Evolutionary conservation across 2,888 invertebrate species (phyloP), one percentile per base, ranked within the genome.

Genomic region (Thera britannica): DNA sequence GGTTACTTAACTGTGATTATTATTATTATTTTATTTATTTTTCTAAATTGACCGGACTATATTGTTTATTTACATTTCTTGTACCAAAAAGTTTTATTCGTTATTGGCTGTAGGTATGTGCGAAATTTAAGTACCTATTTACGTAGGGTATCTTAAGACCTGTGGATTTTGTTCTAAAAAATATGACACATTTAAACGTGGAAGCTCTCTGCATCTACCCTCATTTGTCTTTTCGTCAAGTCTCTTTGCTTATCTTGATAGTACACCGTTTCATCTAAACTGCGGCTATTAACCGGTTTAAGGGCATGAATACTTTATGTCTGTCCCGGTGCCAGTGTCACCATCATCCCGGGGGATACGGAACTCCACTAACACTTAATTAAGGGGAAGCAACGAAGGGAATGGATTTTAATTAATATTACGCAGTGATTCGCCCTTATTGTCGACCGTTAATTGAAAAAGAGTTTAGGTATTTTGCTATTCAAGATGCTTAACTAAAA

Each of bases 321-420:
- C 85, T 80, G 86, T 86, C 89, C 87, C 86, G 80, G 68, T 75
- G 77, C 79, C 85, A 80, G 87, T 88, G 90, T 87, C 87, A 80
- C 82, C 79, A 77, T 70, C 72, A 70, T 84, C 90, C 85, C 88
- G 12, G 49, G 87, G 87, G 90, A 86, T 74, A 84, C 85, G 83
- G 83, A 85, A 88, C 89, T 86, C 85, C 84, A 88, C 88, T 84
- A 87, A 83, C 89, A 90, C 91, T 92, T 92, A 90, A 93, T 93
- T 91, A 92, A 83, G 83, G 89, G 87, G 86, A 87, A 87, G 83
- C 68, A 87, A 83, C 61, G 77, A 78, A 85, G 86, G 84, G 88
- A 87, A 87, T 86, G 86, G 83, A 87, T 92, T 92, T 89, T 90
- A 90, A 92, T 93, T 90, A 93, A 88, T 84, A 86, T 83, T 80